Percentiles rank a stretch among this genome's conserved stretches.
Conservation (phyloP, 2,113 vertebrate genomes). For the Procavia capensis region DNA sequence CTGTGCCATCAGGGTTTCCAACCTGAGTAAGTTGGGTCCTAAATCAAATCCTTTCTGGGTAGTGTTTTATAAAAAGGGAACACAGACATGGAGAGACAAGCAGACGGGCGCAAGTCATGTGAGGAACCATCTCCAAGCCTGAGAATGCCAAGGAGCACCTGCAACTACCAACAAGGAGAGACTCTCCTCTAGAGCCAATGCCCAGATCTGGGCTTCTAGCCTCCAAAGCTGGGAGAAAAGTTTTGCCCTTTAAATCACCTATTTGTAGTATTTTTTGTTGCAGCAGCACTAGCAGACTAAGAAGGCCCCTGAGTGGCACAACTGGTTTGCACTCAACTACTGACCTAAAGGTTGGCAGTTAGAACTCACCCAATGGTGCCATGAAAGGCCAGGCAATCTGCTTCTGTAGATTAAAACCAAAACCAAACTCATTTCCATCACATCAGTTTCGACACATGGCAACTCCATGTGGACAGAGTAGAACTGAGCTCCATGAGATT, state of each 20-base stretch:
- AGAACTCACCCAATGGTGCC: background rate
- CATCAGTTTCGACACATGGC: background rate
- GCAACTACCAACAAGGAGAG: background rate
- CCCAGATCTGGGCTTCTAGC: background rate
- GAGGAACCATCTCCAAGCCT: background rate
- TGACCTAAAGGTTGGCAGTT: background rate
- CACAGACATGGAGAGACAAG: background rate
- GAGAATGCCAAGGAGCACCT: background rate
- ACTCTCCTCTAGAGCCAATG: too few species aligned
- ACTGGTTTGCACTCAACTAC: too few species aligned
- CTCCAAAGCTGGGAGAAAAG: background rate
- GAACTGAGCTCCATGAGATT: background rate
- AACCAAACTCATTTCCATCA: background rate
- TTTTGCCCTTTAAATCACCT: background rate
- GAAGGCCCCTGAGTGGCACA: background rate
- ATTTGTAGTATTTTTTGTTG: background rate
- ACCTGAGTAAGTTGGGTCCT: background rate
- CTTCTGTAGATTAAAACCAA: background rate
- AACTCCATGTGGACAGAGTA: background rate
- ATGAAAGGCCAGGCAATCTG: background rate
- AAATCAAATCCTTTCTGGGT: background rate
- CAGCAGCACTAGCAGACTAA: background rate
- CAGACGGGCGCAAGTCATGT: background rate
- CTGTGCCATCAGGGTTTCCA: too few species aligned
- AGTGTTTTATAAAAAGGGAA: background rate